A percentile compares a stretch with the other conserved stretches of the same genome.
Evolutionary conservation across 2,888 invertebrate species (phyloP).

Genomic region (Nomada goodeniana): DNA sequence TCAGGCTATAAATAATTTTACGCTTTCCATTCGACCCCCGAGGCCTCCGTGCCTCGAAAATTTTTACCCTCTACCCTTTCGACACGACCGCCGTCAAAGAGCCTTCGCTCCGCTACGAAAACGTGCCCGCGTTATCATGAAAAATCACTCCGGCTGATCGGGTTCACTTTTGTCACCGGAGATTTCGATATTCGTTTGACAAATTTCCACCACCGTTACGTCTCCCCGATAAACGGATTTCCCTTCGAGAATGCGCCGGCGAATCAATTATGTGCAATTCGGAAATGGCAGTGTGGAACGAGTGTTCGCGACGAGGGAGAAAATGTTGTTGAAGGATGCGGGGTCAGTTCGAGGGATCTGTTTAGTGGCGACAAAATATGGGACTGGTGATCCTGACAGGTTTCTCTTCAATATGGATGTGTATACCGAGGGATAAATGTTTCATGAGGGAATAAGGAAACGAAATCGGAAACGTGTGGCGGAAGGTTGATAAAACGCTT

Average conservation of each 20-base stretch:
- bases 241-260: not conserved
- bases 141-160: no score
- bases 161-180: no score
- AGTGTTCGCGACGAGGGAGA: no score
- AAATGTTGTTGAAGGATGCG: no score
- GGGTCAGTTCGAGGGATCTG: no score
- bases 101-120: not conserved
- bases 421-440: not conserved
- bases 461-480: not conserved
- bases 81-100: not conserved
- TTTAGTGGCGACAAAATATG: no score
- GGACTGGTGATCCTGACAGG: no score
- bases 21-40: conserved; percentile 14
- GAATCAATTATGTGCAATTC: not conserved
- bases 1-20: conserved; percentile 42
- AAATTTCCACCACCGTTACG: not conserved
- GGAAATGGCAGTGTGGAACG: not conserved
- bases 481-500: not conserved
- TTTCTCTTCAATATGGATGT: no score
- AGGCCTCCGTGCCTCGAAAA: not conserved
- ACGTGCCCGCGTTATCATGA: no score
- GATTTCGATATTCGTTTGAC: not conserved
- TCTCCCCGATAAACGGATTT: not conserved
- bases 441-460: not conserved
- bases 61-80: conserved; percentile 11